Evolutionary conservation across 2,113 vertebrate species (phyloP), one percentile per base, ranked within the genome.

Genomic region (Coturnix japonica): DNA sequence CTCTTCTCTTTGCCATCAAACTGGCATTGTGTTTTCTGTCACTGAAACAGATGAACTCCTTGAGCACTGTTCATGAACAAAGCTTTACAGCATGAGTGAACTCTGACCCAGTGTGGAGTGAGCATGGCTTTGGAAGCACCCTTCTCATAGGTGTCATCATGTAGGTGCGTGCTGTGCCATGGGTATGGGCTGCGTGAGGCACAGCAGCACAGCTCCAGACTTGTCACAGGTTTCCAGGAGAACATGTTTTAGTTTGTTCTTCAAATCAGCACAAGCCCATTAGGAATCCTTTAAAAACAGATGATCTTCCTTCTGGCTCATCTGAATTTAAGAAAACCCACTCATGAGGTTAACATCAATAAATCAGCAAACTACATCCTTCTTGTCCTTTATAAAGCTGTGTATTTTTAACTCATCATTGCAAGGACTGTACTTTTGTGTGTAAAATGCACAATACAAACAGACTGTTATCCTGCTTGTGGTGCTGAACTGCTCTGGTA

Each of bases 101-200:
- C 86, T 83, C 51, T 93, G 86, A 81, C 70, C 83, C 88, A 81
- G 53, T 95, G 91, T 53, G 84, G 43, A 77, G 57, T 1, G 2
- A 75, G 43, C n/a, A 74, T 71, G 89, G 61, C 63, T 81, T 26
- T 1, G 3, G 57, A 72, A 10, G 14, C 15, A 19, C 71, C 51
- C 4, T 78, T 88, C 57, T 46, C 0, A 4, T 66, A 46, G 80
- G 82, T 0, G 3, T 59, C 23, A 85, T 60, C 35, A 35, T 30
- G 5, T 18, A 37, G 67, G 35, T 65, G 87, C 53, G 30, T 56
- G 49, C 79, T 65, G 79, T 49, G n/a, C 64, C 59, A 79, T 0
- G 0, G 28, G 61, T 47, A 63, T 89, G 72, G 31, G 57, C 91
- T 80, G 85, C 56, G 11, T 5, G 63, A 75, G 66, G 20, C 47